A percentile compares a stretch with the other conserved stretches of the same genome.
Evolutionary conservation across 2,113 vertebrate genomes (phyloP).

Genomic region (Alligator mississippiensis): DNA sequence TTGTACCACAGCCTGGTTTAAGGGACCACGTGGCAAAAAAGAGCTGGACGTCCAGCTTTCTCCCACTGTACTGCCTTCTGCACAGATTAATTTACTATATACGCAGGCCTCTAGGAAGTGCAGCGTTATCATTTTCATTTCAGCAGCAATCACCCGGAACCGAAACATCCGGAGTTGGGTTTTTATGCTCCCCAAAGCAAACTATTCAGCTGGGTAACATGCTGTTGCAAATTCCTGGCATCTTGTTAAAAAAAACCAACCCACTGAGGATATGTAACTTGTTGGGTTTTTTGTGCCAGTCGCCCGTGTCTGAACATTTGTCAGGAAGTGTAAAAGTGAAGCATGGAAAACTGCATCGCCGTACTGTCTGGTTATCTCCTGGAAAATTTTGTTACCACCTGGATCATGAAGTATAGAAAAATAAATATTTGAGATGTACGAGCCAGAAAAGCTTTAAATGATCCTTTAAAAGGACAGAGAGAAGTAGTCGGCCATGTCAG

Average conservation of each 20-base stretch:
- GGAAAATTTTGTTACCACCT: neutral
- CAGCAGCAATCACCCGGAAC: neutral
- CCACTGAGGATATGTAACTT: no score
- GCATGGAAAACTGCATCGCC: neutral
- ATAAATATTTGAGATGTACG: neutral
- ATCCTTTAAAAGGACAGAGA: neutral
- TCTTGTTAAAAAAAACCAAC: neutral
- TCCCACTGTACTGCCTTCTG: neutral
- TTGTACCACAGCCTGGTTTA: neutral
- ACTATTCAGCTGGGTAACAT: neutral
- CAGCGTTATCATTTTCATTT: neutral
- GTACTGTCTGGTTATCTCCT: neutral
- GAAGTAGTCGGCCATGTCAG: neutral
- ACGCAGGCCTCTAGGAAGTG: neutral
- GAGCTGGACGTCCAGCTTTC: neutral
- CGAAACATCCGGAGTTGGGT: neutral
- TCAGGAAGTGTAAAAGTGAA: neutral
- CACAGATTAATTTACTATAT: neutral
- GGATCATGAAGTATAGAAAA: neutral
- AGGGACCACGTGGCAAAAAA: neutral
- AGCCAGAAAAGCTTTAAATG: neutral
- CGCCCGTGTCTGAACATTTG: neutral
- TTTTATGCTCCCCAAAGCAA: neutral
- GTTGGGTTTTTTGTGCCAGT: neutral
- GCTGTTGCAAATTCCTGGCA: neutral